Evolutionary conservation across 2,888 invertebrate genomes (phyloP).

Genomic region (Sinotaia quadrata): DNA sequence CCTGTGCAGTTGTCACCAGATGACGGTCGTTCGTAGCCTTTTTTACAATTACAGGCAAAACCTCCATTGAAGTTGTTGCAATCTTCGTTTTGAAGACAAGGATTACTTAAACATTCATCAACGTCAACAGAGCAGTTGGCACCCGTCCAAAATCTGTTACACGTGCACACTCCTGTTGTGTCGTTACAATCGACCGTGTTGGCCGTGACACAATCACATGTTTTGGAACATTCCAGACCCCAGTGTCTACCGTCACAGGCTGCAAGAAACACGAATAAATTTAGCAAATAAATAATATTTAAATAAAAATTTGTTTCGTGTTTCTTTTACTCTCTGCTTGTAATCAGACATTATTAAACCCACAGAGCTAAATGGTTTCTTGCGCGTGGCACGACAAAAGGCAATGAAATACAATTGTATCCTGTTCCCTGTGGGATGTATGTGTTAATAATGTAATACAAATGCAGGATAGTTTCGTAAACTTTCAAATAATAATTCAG

Average conservation of each 20-base stretch:
- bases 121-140: slow-evolving; percentile 25
- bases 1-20: slow-evolving; percentile 18
- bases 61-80: slow-evolving; percentile 4
- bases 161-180: slow-evolving; percentile 28
- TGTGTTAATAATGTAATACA: no score
- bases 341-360: no score
- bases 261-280: not conserved
- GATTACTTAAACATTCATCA: slow-evolving; percentile 20
- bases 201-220: slow-evolving; percentile 29
- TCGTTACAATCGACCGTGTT: slow-evolving; percentile 26
- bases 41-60: slow-evolving; percentile 8
- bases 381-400: no score
- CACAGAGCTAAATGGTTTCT: no score
- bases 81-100: not conserved
- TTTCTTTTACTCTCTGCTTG: no score
- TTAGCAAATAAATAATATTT: no score
- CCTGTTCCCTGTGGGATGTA: no score
- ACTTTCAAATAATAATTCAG: no score
- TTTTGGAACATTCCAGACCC: slow-evolving; percentile 25
- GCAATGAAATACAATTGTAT: no score
- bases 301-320: no score
- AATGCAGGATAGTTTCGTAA: no score
- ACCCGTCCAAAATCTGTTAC: slow-evolving; percentile 30
- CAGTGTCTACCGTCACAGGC: slow-evolving; percentile 29
- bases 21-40: not conserved